These are phyloP conservation scores for Limnephilus marmoratus DNA, from an alignment of 2,888 invertebrate genomes.

Conservation along the genomic window DNA sequence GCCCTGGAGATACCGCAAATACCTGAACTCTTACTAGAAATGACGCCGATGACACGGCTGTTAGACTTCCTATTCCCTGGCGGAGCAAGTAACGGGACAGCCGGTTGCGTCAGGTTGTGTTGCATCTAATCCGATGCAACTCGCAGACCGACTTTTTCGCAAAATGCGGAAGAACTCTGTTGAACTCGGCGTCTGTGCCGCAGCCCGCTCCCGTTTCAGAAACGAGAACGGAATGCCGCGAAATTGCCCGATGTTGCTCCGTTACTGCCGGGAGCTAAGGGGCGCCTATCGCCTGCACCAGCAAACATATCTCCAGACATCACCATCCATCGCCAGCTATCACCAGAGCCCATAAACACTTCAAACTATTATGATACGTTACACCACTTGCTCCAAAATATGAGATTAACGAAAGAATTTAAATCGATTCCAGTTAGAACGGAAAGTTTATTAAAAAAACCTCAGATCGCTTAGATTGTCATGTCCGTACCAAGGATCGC, in stretches of 20 bases:
- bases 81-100: slow-evolving; percentile 48
- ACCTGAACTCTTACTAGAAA: slow-evolving; percentile 52
- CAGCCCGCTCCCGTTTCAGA: slow-evolving; percentile 65
- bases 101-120: slow-evolving; percentile 47
- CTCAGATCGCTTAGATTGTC: background rate
- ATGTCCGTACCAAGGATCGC: too few relatives aligned
- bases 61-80: slow-evolving; percentile 49
- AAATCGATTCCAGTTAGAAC: background rate
- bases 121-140: slow-evolving; percentile 53
- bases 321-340: background rate
- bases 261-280: slow-evolving; percentile 47
- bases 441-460: background rate
- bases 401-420: background rate
- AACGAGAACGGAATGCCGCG: slow-evolving; percentile 65
- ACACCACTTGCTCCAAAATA: background rate
- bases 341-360: background rate
- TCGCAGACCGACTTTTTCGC: slow-evolving; percentile 67
- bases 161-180: slow-evolving; percentile 68
- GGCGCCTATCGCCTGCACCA: slow-evolving; percentile 11
- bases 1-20: slow-evolving; percentile 18
- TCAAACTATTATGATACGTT: background rate
- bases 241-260: slow-evolving; percentile 56
- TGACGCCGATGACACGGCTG: slow-evolving; percentile 41
- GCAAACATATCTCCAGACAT: background rate
- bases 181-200: slow-evolving; percentile 59